Conservation (phyloP, 1,140 invertebrate species). For the Ceratina japonica region DNA sequence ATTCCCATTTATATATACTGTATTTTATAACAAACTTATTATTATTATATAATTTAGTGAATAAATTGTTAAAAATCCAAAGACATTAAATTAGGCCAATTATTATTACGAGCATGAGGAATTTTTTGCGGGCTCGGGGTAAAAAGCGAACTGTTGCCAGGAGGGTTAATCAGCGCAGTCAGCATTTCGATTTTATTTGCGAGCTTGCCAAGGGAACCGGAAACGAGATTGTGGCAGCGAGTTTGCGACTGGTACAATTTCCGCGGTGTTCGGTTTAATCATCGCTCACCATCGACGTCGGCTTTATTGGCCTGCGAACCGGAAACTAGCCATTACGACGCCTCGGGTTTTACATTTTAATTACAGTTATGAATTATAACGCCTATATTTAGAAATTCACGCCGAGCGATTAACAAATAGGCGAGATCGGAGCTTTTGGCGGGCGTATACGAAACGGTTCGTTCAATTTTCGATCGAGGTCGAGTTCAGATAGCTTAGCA, state of each 20-base stretch:
- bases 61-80: background rate
- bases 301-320: background rate
- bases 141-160: background rate
- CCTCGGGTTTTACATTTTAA: background rate
- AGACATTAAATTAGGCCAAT: background rate
- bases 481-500: background rate
- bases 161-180: background rate
- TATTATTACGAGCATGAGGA: too few species aligned
- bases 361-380: background rate
- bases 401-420: background rate
- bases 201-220: background rate
- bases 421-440: background rate
- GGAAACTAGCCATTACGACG: background rate
- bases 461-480: conserved; percentile 18
- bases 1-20: too few species aligned
- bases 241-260: background rate
- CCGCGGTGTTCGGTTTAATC: background rate
- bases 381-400: too few species aligned
- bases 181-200: background rate
- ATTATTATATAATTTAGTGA: background rate
- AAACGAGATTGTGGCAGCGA: background rate
- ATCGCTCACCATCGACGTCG: background rate
- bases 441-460: background rate
- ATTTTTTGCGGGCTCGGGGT: too few species aligned
- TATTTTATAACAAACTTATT: too few species aligned